A percentile compares a stretch with the other conserved stretches of the same genome.
Conservation (phyloP, 2,888 invertebrate species). For the Encarsia formosa region DNA sequence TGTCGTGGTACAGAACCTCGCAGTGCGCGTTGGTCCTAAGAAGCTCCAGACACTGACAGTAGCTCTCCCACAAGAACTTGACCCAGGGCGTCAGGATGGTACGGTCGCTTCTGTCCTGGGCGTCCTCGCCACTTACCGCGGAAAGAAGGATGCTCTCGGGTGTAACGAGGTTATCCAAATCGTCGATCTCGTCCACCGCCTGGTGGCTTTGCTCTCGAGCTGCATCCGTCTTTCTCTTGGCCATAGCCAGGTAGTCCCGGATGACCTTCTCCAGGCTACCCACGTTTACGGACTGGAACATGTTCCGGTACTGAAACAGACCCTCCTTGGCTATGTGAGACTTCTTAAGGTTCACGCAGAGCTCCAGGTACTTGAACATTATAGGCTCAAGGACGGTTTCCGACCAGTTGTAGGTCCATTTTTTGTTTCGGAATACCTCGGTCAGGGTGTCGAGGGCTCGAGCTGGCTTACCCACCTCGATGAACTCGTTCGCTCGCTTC, state of each 20-base stretch:
- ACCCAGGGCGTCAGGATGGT: slow-evolving; percentile 99
- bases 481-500: slow-evolving; percentile 98
- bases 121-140: slow-evolving; percentile 97
- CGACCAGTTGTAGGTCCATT: slow-evolving; percentile 94
- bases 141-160: slow-evolving; percentile 87
- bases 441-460: slow-evolving; percentile 95
- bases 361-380: slow-evolving; percentile 97
- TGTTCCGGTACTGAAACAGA: slow-evolving; percentile 96
- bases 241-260: slow-evolving; percentile 88
- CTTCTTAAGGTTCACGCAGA: slow-evolving; percentile 97
- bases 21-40: slow-evolving; percentile 94
- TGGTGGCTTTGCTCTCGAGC: slow-evolving; percentile 91
- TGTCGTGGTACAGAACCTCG: slow-evolving; percentile 95
- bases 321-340: slow-evolving; percentile 99
- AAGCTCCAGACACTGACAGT: slow-evolving; percentile 95
- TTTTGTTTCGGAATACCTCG: slow-evolving; percentile 96
- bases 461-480: slow-evolving; percentile 96
- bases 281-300: slow-evolving; percentile 96
- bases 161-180: slow-evolving; percentile 93
- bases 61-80: slow-evolving; percentile 99
- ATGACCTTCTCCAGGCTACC: slow-evolving; percentile 97
- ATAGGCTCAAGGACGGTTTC: slow-evolving; percentile 99
- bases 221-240: slow-evolving; percentile 92
- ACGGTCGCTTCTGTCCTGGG: slow-evolving; percentile 94
- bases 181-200: slow-evolving; percentile 95